Base-by-base conservation (phyloP, 2,113 vertebrate genomes). In the Alligator mississippiensis region DNA sequence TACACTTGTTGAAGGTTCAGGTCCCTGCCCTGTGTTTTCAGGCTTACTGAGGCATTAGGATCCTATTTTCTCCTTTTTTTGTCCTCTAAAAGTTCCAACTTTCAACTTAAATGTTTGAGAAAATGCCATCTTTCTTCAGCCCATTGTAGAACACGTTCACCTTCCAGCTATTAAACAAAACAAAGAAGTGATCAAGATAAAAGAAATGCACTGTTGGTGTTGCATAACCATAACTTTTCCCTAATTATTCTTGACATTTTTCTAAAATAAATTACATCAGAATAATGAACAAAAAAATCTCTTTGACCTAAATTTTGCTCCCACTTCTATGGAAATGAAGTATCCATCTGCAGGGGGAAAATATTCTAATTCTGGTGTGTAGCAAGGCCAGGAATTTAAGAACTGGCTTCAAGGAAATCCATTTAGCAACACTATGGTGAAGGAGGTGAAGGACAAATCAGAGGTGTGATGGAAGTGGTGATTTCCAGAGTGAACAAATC, bases 1-100 rank as follows among this genome's bases (percentile, higher is more conserved):
- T 89, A 81, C 5, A 72, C 18, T 58, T 92, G 61, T 90, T 95
- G 87, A 92, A 94, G 9, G n/a, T 83, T 90, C 60, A 74, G n/a
- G 58, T 89, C 68, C 21, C 77, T 90, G 84, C 21, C 68, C 22
- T 81, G 5, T 85, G 62, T 90, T 94, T 94, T 90, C 66, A 92
- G 77, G 47, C 15, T 94, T 90, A 85, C 16, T 90, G 91, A 88
- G 59, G 14, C 66, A 70, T 80, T 80, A 78, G 77, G 68, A 82
- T 66, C 61, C 5, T 70, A 6, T 88, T 92, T 91, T 82, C 58
- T 90, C 62, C 55, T 21, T 87, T 82, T 90, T 61, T 72, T 64
- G 76, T 80, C 84, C 61, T 84, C 77, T 74, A 72, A 9, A 85
- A 81, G 2, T 79, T 83, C 72, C 72, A 55, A 16, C 60, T 17